Evolutionary conservation across 1,140 invertebrate species (phyloP).

Genomic region (Camponotus vicinus): DNA sequence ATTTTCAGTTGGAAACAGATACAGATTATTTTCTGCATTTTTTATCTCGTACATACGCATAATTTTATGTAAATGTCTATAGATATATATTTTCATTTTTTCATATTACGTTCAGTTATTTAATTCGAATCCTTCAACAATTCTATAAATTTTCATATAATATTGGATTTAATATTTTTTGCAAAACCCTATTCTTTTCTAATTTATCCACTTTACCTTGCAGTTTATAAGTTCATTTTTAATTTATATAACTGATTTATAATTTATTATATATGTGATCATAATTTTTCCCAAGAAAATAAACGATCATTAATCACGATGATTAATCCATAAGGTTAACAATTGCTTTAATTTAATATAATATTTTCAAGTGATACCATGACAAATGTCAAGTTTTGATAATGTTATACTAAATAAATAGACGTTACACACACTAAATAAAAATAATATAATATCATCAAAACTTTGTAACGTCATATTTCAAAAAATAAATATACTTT

Average conservation of each 20-base stretch:
- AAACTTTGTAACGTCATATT: background rate
- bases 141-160: background rate
- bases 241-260: constrained; percentile 1
- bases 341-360: background rate
- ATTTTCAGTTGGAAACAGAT: constrained; percentile 3
- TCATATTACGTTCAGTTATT: too few relatives aligned
- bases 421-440: too few relatives aligned
- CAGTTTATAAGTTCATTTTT: background rate
- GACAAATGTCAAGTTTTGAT: too few relatives aligned
- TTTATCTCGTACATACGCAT: background rate
- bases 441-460: background rate
- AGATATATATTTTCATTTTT: background rate
- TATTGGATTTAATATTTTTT: too few relatives aligned
- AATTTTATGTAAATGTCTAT: background rate
- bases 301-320: background rate
- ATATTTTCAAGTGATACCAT: background rate
- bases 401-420: too few relatives aligned
- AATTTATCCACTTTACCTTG: background rate
- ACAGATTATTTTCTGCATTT: background rate
- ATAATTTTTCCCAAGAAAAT: background rate
- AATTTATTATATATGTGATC: background rate
- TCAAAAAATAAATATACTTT: background rate
- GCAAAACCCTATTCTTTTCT: too few relatives aligned
- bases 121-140: background rate
- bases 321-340: background rate